Evolutionary conservation across 2,113 vertebrate species (phyloP).

Genomic region (Macrotis lagotis): DNA sequence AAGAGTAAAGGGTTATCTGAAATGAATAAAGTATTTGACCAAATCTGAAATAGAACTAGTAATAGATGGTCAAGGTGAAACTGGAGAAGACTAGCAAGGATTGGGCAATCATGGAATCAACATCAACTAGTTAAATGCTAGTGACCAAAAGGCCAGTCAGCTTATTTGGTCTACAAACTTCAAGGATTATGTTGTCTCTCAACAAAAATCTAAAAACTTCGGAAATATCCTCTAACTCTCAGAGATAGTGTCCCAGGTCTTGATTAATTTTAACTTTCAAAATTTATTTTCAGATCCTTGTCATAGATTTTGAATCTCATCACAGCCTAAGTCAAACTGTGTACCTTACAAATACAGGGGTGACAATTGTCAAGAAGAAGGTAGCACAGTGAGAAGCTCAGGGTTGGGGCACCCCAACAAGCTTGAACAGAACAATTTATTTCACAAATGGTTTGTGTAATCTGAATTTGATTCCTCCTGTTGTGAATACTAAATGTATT

Average conservation of each 20-base stretch:
- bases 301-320: neutral
- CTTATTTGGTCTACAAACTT: neutral
- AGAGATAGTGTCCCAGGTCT: neutral
- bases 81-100: neutral
- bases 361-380: neutral
- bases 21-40: constrained; percentile 13
- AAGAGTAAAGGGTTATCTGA: neutral
- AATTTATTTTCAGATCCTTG: constrained; percentile 1
- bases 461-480: neutral
- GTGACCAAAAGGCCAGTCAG: neutral
- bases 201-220: neutral
- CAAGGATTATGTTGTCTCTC: constrained; percentile 33
- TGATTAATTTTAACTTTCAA: constrained; percentile 40
- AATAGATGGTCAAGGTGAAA: neutral
- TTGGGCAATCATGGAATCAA: neutral
- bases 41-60: constrained; percentile 9
- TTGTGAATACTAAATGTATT: constrained; percentile 11
- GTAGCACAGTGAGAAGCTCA: neutral
- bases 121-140: neutral
- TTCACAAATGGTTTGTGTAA: neutral
- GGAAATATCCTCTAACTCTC: constrained; percentile 20
- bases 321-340: neutral
- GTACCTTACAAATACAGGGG: neutral
- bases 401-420: neutral
- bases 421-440: constrained; percentile 8